Evolutionary conservation across 1,140 invertebrate species (phyloP), one percentile per base, ranked within the genome.

Genomic region (Sesamia nonagrioides): DNA sequence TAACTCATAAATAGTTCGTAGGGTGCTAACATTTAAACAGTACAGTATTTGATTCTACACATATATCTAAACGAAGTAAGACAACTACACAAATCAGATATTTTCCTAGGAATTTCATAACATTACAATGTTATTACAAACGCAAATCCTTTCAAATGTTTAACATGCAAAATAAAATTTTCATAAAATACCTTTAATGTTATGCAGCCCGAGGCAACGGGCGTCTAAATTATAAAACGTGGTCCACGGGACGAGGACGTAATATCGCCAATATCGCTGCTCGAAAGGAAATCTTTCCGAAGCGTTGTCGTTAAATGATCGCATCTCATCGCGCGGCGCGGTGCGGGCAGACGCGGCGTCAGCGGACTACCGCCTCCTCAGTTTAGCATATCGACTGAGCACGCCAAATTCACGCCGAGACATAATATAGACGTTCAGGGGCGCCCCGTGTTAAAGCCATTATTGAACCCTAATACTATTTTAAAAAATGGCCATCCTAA

Each of bases 401-500:
- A 87, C 84, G 84, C 85, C 85, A 89, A 91, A 92, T 91, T 89
- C 85, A 54, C 66, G 61, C 78, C 77, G 77, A 82, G 82, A 85
- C 84, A 81, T 88, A 88, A 92, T 88, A 89, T 83, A 91, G 85
- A 88, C 89, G 78, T 88, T 87, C 83, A 69, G 78, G 78, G 86
- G 78, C 81, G 82, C 74, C 76, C 82, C 87, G 78, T 85, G 86
- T 86, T 88, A 90, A 92, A 90, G 86, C 90, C 86, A 93, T 93
- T 93, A 93, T 92, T 84, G 90, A 92, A 89, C 89, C 91, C 87
- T 94, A 91, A 91, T 92, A 92, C 89, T 89, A 89, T 92, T 91
- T 92, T 83, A 84, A 91, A 94, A 93, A 93, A 92, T 91, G 87
- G 89, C 86, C 87, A 89, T 91, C 86, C 88, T 91, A 89, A 92